Evolutionary conservation across 2,113 vertebrate species (phyloP), one percentile per base, ranked within the genome.

Genomic region (Tachysurus fulvidraco): DNA sequence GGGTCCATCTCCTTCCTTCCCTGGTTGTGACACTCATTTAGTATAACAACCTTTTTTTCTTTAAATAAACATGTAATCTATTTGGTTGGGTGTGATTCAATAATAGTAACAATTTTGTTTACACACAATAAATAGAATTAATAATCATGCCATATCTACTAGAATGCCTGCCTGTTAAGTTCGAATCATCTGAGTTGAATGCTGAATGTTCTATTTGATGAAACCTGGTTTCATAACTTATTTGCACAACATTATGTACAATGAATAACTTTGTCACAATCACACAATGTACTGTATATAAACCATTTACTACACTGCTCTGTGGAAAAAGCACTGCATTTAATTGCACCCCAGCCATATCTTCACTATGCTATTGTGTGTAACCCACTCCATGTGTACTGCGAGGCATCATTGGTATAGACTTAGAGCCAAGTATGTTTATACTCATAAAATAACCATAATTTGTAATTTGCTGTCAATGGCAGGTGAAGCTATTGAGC

Each of bases 121-220:
- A 83, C 54, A 73, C 12, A 59, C 59, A 76, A 84, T 84, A 44
- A 59, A 84, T 74, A 74, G n/a, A 74, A 41, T 74, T 7, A n/a
- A 60, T 84, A 46, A 84, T 60, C 83, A 84, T 84, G 36, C 62
- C 67, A 60, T 65, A 54, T 81, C 65, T 64, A 67, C 82, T 69
- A 28, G 81, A 67, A 64, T n/a, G 25, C 12, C 73, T 36, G 17
- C 62, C 62, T 80, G 83, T 65, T 83, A 55, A 28, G 54, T 85
- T 88, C 36, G 36, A 36, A 36, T 36, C 30, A 73, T 84, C 54
- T 16, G 73, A 25, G 82, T 28, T 73, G 44, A 84, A 36, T 36
- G 1, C 36, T 36, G 76, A 25, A 13, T 28, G 36, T 17, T 28
- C 52, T 80, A 64, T 78, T 44, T 84, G 21, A 83, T 83, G 36